Percentiles rank a stretch among this genome's conserved stretches.
Conservation (phyloP, 2,888 invertebrate genomes). For the Eumacrocentrus americanus region DNA sequence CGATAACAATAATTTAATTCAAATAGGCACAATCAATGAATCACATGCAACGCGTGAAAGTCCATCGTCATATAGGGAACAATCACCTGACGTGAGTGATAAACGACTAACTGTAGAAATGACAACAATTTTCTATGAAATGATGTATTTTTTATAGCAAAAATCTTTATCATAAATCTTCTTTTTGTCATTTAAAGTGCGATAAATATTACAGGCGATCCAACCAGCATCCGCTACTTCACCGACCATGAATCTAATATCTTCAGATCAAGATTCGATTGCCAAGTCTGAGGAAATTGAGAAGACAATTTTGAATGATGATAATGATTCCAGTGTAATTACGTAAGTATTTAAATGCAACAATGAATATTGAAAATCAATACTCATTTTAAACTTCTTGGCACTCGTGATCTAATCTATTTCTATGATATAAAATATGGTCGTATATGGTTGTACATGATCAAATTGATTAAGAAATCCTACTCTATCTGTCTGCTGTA, state of each 20-base stretch:
- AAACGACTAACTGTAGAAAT: not conserved
- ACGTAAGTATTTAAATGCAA: too few relatives aligned
- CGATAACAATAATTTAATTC: too few relatives aligned
- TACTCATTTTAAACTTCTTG: too few relatives aligned
- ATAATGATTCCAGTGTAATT: constrained; percentile 5
- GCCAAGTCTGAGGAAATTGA: constrained; percentile 40
- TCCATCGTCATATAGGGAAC: not conserved
- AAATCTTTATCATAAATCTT: too few relatives aligned
- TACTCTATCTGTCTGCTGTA: too few relatives aligned
- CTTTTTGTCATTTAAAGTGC: constrained; percentile 38
- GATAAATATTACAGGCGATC: constrained; percentile 35
- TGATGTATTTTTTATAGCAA: constrained; percentile 27
- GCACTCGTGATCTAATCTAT: too few relatives aligned
- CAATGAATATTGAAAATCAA: too few relatives aligned
- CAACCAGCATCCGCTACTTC: constrained; percentile 44
- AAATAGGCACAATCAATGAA: too few relatives aligned
- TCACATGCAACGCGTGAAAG: not conserved
- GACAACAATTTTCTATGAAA: not conserved
- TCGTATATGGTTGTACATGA: too few relatives aligned
- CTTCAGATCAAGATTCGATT: constrained; percentile 37
- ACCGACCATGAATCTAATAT: constrained; percentile 20
- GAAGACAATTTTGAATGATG: too few relatives aligned
- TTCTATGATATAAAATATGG: too few relatives aligned
- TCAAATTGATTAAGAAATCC: too few relatives aligned
- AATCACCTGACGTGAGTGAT: constrained; percentile 42